phyloP scores from a whole-genome alignment of 2,797 vertebrate species.

The Acanthurus leucopareius region DNA sequence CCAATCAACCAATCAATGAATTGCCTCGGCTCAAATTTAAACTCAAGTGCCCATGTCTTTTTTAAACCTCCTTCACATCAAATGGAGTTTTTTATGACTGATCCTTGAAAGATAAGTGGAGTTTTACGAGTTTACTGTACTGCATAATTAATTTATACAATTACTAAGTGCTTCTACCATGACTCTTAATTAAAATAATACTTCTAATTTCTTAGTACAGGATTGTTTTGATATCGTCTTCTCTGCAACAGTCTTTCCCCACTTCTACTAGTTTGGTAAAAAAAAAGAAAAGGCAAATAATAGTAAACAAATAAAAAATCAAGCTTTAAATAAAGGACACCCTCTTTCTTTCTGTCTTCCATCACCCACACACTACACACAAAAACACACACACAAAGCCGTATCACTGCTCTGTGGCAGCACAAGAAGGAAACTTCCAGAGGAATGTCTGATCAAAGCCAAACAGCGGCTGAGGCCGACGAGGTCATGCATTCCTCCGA shows the following conservation, averaged over 20 bases:
- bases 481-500: conserved; percentile 87
- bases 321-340: neutral
- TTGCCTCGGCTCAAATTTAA: neutral
- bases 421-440: conserved; percentile 81
- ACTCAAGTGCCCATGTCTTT: neutral
- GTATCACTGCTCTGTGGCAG: conserved; percentile 41
- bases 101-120: neutral
- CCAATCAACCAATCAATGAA: neutral
- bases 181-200: neutral
- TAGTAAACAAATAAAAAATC: too few species aligned
- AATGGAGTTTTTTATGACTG: neutral
- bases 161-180: neutral
- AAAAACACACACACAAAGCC: neutral
- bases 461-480: conserved; percentile 85
- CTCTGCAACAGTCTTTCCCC: too few species aligned
- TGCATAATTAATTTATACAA: neutral
- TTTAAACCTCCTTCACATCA: neutral
- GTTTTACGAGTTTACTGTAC: neutral
- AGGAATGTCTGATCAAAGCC: conserved; percentile 93
- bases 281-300: too few species aligned
- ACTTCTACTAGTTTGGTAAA: too few species aligned
- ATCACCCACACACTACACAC: neutral
- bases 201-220: too few species aligned
- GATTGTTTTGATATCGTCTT: too few species aligned
- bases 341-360: neutral